Evolutionary conservation across 2,113 vertebrate species (phyloP).

Genomic region (Strigops habroptila): DNA sequence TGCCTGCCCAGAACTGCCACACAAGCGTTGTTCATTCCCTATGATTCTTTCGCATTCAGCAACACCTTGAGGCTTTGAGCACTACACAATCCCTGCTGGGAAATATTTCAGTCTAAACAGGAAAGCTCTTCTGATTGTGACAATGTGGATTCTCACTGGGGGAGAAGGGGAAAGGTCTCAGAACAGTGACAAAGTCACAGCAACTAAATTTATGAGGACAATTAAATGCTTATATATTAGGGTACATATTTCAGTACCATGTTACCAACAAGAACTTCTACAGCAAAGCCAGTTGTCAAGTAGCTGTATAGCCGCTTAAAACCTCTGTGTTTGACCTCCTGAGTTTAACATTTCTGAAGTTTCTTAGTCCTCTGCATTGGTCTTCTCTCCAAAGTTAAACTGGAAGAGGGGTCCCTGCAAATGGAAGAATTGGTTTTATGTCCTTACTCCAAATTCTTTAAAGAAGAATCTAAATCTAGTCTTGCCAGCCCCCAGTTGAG

Average conservation of each 20-base stretch:
- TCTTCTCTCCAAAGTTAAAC: neutral
- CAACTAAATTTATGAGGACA: neutral
- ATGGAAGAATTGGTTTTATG: neutral
- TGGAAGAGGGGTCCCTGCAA: neutral
- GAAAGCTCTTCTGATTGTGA: neutral
- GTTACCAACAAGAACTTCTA: neutral
- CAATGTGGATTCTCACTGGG: neutral
- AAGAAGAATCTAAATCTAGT: neutral
- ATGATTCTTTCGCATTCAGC: neutral
- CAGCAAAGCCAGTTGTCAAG: neutral
- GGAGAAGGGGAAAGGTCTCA: neutral
- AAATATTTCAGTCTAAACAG: neutral
- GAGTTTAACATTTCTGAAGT: neutral
- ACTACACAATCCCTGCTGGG: neutral
- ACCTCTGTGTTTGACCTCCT: neutral
- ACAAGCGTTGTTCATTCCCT: neutral
- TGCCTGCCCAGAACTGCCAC: neutral
- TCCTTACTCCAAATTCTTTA: neutral
- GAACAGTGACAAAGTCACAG: neutral
- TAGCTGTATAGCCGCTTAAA: neutral
- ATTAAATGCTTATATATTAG: neutral
- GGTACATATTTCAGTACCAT: neutral
- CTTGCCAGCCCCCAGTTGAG: neutral
- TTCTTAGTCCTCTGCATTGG: neutral
- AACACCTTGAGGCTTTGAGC: neutral